Evolutionary conservation across 2,888 invertebrate genomes (phyloP).

Genomic region (Ptilodon capucinus): DNA sequence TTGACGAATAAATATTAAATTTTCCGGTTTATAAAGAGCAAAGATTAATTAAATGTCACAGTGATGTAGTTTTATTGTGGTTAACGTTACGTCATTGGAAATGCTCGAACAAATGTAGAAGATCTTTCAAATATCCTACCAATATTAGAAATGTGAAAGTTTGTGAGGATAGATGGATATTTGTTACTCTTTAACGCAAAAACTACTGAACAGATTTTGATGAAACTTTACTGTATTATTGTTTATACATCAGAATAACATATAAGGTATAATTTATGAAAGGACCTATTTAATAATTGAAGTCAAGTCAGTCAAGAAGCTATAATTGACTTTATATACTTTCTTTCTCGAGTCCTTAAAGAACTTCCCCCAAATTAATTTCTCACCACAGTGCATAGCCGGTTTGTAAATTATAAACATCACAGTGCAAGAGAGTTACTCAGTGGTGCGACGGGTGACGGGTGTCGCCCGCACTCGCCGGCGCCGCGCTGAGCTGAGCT

Average conservation of each 20-base stretch:
- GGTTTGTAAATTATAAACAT: background rate
- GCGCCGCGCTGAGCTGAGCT: background rate
- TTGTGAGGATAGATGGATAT: too few species aligned
- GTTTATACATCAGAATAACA: too few species aligned
- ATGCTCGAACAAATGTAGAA: background rate
- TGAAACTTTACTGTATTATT: too few species aligned
- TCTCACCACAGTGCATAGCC: background rate
- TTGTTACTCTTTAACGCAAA: too few species aligned
- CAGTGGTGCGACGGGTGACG: background rate
- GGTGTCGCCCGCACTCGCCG: background rate
- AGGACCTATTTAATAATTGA: too few species aligned
- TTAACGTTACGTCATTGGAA: background rate
- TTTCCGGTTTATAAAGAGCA: slow-evolving; percentile 16
- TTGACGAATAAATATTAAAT: slow-evolving; percentile 29
- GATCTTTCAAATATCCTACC: too few species aligned
- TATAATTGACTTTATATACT: too few species aligned
- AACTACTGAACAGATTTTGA: too few species aligned
- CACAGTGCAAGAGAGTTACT: background rate
- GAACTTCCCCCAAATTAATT: background rate
- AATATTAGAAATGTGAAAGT: too few species aligned
- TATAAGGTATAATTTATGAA: too few species aligned
- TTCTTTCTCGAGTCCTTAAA: too few species aligned
- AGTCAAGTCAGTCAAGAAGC: too few species aligned
- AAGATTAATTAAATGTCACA: slow-evolving; percentile 18
- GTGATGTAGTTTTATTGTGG: slow-evolving; percentile 8